These are phyloP conservation scores for Gymnogyps californianus DNA, from an alignment of 2,113 vertebrate species.

Conservation along the genomic window DNA sequence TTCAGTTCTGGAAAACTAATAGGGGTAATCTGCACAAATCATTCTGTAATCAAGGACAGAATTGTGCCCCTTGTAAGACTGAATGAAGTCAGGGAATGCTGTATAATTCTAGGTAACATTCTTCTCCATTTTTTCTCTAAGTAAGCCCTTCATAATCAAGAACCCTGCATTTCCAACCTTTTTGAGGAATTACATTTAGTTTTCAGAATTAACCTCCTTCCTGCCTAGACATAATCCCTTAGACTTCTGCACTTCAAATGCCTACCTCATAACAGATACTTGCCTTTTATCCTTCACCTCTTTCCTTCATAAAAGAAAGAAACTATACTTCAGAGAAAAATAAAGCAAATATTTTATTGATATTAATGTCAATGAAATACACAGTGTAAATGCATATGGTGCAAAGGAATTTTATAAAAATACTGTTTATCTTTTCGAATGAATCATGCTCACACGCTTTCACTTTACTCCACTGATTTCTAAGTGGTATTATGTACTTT, in stretches of 20 bases:
- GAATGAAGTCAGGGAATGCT: neutral
- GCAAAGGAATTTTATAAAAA: neutral
- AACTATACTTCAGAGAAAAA: neutral
- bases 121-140: neutral
- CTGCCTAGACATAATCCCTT: neutral
- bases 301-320: neutral
- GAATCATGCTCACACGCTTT: neutral
- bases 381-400: neutral
- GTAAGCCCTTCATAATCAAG: neutral
- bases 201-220: neutral
- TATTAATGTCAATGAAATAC: neutral
- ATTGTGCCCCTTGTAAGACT: neutral
- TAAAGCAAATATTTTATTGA: neutral
- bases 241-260: neutral
- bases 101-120: neutral
- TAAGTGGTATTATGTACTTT: neutral
- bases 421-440: neutral
- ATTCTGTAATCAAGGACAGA: neutral
- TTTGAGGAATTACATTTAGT: neutral
- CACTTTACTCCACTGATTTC: neutral
- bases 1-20: neutral
- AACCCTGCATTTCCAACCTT: neutral
- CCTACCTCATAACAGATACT: neutral
- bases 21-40: neutral
- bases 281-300: neutral